These are phyloP conservation scores for Lasioglossum zephyrum DNA, from an alignment of 2,888 invertebrate genomes.

Conservation along the genomic window DNA sequence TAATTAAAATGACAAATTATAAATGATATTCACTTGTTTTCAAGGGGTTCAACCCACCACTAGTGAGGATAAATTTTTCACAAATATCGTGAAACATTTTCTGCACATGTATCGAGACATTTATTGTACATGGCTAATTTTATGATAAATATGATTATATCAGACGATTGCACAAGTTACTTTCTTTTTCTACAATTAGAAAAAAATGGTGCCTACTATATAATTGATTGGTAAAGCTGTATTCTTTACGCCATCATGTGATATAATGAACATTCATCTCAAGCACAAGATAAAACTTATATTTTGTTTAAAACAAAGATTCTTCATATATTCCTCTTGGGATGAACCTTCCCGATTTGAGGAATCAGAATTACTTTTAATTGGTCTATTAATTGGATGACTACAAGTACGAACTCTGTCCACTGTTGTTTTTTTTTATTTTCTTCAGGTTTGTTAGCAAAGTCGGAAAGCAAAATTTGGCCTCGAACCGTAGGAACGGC, in stretches of 20 bases:
- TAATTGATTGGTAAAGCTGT: too few species aligned
- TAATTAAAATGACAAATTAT: too few species aligned
- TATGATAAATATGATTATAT: too few species aligned
- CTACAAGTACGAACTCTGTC: not conserved
- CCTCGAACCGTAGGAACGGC: constrained; percentile 37
- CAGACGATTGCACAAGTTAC: not conserved
- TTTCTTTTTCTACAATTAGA: not conserved
- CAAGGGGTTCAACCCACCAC: too few species aligned
- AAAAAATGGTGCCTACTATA: too few species aligned
- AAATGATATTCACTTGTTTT: too few species aligned
- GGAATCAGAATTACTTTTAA: not conserved
- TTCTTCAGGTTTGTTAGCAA: not conserved
- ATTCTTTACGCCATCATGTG: too few species aligned
- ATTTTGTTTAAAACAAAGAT: not conserved
- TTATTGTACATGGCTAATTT: too few species aligned
- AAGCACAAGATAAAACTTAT: not conserved
- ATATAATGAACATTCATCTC: not conserved
- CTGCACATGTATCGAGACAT: not conserved
- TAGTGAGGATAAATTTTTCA: too few species aligned
- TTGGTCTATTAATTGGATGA: not conserved
- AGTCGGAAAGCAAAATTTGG: constrained; percentile 15
- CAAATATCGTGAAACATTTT: not conserved
- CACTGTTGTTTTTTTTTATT: not conserved
- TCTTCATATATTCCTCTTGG: not conserved
- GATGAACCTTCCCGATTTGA: not conserved